Conservation (phyloP, 2,797 vertebrate genomes). For the Melanogrammus aeglefinus region DNA sequence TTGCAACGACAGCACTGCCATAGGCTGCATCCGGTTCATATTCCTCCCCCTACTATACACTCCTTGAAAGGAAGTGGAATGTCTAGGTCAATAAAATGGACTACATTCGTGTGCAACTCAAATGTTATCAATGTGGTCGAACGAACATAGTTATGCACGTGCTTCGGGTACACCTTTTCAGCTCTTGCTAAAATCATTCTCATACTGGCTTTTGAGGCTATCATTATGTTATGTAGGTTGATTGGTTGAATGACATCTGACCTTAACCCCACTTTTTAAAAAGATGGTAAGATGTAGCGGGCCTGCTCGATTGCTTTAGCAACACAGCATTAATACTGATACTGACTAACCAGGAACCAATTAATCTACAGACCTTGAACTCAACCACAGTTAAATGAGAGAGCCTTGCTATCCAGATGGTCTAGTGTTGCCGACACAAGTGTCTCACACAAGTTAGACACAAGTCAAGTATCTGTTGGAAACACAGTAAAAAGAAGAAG, state of each 20-base stretch:
- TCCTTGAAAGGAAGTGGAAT: conserved; percentile 15
- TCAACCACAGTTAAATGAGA: conserved; percentile 57
- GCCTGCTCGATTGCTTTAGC: conserved; percentile 58
- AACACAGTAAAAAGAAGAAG: neutral
- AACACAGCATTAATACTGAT: conserved; percentile 74
- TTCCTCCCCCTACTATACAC: conserved; percentile 16
- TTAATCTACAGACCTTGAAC: conserved; percentile 61
- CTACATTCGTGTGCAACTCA: neutral
- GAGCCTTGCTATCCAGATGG: conserved; percentile 40
- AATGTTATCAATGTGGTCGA: neutral
- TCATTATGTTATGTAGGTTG: conserved; percentile 70
- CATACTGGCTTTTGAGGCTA: conserved; percentile 62
- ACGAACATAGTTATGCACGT: conserved; percentile 41
- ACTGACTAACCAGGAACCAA: conserved; percentile 71
- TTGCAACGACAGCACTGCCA: conserved; percentile 43
- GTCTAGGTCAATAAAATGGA: neutral
- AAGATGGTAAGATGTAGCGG: conserved; percentile 50
- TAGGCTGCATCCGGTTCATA: conserved; percentile 22
- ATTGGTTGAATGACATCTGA: conserved; percentile 79
- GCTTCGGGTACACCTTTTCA: conserved; percentile 62
- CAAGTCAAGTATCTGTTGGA: neutral
- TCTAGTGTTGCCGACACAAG: neutral
- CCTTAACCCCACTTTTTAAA: conserved; percentile 72
- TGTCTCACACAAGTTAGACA: neutral
- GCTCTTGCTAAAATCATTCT: conserved; percentile 62